phyloP scores from a whole-genome alignment of 1,140 invertebrate species.

The Diabrotica undecimpunctata region DNA sequence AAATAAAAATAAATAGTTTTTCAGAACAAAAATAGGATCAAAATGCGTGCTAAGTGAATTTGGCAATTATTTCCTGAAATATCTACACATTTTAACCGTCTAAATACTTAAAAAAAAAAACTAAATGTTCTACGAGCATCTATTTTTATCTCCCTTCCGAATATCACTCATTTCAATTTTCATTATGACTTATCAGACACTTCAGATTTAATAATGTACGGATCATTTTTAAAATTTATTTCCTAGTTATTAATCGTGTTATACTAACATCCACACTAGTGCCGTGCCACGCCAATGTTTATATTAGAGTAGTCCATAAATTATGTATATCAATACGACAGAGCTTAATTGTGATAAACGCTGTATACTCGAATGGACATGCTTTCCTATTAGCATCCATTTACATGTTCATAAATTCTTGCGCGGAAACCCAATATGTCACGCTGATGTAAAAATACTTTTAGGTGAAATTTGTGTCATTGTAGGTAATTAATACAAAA shows the following conservation, averaged over 20 bases:
- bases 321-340: conserved; percentile 32
- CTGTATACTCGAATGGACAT: conserved; percentile 13
- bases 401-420: conserved; percentile 29
- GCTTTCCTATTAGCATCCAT: conserved; percentile 26
- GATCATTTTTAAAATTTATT: conserved; percentile 18
- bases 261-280: conserved; percentile 14
- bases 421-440: conserved; percentile 2
- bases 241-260: conserved; percentile 14
- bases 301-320: conserved; percentile 25
- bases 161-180: conserved; percentile 1
- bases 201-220: background rate
- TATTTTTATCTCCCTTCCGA: background rate
- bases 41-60: no score
- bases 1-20: no score
- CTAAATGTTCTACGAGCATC: no score
- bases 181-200: background rate
- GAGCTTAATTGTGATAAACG: conserved; percentile 32
- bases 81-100: no score
- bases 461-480: no score
- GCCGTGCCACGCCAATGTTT: conserved; percentile 17
- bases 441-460: background rate
- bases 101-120: no score
- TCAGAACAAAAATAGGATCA: no score
- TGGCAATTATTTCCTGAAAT: no score
- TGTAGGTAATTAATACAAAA: no score